Percentiles rank a stretch among this genome's conserved stretches.
These are phyloP conservation scores for Philypnodon macrostomus DNA, from an alignment of 2,797 vertebrate species.

Conservation along the genomic window DNA sequence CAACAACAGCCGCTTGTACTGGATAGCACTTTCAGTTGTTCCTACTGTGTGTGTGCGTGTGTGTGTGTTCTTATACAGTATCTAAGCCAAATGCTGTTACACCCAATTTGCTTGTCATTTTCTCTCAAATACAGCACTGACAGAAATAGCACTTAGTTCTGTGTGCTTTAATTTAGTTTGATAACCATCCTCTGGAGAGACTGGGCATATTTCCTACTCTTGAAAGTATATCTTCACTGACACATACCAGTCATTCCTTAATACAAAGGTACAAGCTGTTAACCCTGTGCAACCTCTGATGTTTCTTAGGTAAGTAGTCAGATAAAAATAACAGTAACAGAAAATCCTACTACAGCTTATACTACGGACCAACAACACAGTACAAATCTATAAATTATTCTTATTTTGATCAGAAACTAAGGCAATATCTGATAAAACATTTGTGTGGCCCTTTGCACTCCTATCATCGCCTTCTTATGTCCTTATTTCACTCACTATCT, in stretches of 20 bases:
- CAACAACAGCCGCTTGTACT: conserved; percentile 7
- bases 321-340: conserved; percentile 12
- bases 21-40: conserved; percentile 27
- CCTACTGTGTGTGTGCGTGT: conserved; percentile 13
- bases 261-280: conserved; percentile 63
- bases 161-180: conserved; percentile 13
- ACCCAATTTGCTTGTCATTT: conserved; percentile 30
- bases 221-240: conserved; percentile 54
- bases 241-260: conserved; percentile 71
- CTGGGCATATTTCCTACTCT: conserved; percentile 36
- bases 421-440: conserved; percentile 9
- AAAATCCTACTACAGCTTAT: too few species aligned
- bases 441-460: conserved; percentile 4
- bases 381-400: too few species aligned
- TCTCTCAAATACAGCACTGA: conserved; percentile 21
- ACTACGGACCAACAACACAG: too few species aligned
- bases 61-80: conserved; percentile 23
- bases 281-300: conserved; percentile 57
- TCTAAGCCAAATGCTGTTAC: conserved; percentile 24
- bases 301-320: conserved; percentile 32
- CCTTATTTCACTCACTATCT: conserved; percentile 30
- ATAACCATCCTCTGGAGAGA: conserved; percentile 33
- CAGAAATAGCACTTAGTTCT: conserved; percentile 3
- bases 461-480: conserved; percentile 1
- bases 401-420: too few species aligned